Evolutionary conservation across 1,140 invertebrate genomes (phyloP).

Genomic region (Alviniconcha marisindica): DNA sequence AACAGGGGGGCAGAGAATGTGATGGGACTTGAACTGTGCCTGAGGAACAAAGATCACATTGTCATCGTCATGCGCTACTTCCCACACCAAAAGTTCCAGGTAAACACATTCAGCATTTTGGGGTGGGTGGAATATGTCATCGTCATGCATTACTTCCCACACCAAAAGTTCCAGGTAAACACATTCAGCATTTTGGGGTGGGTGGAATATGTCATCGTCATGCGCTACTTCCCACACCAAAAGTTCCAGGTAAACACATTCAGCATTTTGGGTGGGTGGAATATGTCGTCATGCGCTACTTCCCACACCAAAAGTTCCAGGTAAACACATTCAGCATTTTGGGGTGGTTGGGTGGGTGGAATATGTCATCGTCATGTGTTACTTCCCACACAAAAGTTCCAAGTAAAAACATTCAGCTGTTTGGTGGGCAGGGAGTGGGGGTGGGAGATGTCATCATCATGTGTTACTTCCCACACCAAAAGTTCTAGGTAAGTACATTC

Average conservation of each 20-base stretch:
- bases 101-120: no score
- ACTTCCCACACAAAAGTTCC: slow-evolving; percentile 87
- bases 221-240: slow-evolving; percentile 92
- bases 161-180: slow-evolving; percentile 87
- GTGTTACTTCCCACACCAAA: slow-evolving; percentile 90
- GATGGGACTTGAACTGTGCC: slow-evolving; percentile 86
- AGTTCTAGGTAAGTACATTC: slow-evolving; percentile 87
- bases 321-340: no score
- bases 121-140: no score
- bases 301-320: slow-evolving; percentile 87
- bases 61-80: slow-evolving; percentile 95
- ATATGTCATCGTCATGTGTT: slow-evolving; percentile 94
- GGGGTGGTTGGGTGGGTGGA: no score
- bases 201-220: slow-evolving; percentile 91
- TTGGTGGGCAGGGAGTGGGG: no score
- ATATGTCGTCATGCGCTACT: slow-evolving; percentile 93
- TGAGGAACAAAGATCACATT: slow-evolving; percentile 87
- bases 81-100: slow-evolving; percentile 87
- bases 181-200: no score
- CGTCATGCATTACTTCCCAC: slow-evolving; percentile 93
- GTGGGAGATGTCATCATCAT: slow-evolving; percentile 93
- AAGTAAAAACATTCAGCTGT: no score
- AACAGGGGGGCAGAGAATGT: slow-evolving; percentile 88
- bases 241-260: slow-evolving; percentile 87
- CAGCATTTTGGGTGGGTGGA: no score